Evolutionary conservation across 37 sponge, comb jelly and placozoan species (phyloP), one percentile per base, ranked within the genome.

Genomic region (Corticium candelabrum): DNA sequence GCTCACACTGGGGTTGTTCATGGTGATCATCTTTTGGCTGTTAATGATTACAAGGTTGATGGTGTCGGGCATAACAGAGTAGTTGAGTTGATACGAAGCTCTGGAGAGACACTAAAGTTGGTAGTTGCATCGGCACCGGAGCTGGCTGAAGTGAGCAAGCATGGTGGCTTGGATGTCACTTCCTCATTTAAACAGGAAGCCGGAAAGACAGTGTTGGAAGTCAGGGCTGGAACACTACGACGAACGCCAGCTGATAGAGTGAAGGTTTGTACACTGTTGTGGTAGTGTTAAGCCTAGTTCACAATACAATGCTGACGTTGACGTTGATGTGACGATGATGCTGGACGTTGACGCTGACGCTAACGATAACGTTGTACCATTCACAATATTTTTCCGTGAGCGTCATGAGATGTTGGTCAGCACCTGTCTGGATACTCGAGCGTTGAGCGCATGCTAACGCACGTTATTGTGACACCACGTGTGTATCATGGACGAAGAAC

Each of bases 1-100:
- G 81, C 62, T 35, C 85, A 68, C 37, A 68, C 39, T 40, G 68
- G 79, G 36, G 87, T 95, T 2, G 86, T 90, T 83, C 85, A 91
- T 1, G 92, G 94, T 21, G 99, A 97, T 78, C 76, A 89, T 1
- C 87, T 97, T 4, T 73, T 93, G 3, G 87, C 88, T 50, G 99
- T 97, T 7, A 97, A 97, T 76, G 91, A 88, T 0, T 78, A 77
- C 4, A 82, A 83, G 33, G 99, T 97, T 3, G 90, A 91, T 40
- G 88, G 89, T 35, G 78, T 69, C 5, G 74, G 87, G 0, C 89
- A 93, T 67, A 90, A 91, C 35, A 38, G 76, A 34, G 92, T 97
- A 1, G 92, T 91, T 41, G 94, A 97, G 4, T 68, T 97, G 67
- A 94, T 97, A 33, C 85, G 89, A 72, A 69, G 79, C 0, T 84